These are phyloP conservation scores for Dynastes tityus DNA, from an alignment of 2,888 invertebrate genomes.

Conservation along the genomic window DNA sequence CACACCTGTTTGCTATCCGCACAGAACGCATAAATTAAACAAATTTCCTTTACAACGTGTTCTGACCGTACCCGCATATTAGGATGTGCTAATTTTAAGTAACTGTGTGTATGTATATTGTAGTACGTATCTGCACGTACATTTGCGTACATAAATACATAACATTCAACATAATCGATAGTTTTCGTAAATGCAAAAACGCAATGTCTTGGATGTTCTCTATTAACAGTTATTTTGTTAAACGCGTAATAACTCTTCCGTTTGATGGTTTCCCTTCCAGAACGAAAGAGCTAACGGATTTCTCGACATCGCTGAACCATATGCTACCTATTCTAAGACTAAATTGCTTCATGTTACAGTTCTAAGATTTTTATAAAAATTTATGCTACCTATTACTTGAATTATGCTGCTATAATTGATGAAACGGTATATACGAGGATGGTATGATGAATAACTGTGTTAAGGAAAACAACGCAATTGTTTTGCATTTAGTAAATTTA, in stretches of 20 bases:
- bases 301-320: constrained; percentile 37
- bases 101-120: constrained; percentile 16
- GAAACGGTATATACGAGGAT: background rate
- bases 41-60: constrained; percentile 31
- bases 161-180: constrained; percentile 25
- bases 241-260: constrained; percentile 36
- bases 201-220: constrained; percentile 26
- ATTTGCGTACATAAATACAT: constrained; percentile 2
- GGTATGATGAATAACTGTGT: too few relatives aligned
- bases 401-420: background rate
- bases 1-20: constrained; percentile 19
- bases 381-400: background rate
- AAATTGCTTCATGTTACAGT: constrained; percentile 27
- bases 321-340: constrained; percentile 18
- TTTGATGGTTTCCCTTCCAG: constrained; percentile 39
- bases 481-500: too few relatives aligned
- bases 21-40: constrained; percentile 20
- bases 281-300: constrained; percentile 36
- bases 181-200: constrained; percentile 30
- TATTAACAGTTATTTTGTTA: constrained; percentile 41
- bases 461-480: too few relatives aligned
- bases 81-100: constrained; percentile 31
- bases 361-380: background rate
- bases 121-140: background rate
- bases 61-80: constrained; percentile 26